Conservation (phyloP, 2,113 vertebrate species). For the Glaucidium brasilianum region DNA sequence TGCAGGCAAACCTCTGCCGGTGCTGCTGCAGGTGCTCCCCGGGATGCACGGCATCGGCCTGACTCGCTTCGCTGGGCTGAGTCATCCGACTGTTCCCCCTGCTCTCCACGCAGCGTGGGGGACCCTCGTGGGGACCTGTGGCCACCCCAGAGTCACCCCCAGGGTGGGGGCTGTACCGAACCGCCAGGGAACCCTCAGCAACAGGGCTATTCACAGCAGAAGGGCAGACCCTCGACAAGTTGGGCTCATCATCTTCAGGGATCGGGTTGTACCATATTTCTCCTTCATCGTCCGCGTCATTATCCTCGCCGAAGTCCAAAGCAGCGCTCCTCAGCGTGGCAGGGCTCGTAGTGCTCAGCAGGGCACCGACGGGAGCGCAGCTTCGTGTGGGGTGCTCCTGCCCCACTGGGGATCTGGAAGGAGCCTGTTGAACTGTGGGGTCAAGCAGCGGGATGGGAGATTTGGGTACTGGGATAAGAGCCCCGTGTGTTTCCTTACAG, state of each 20-base stretch:
- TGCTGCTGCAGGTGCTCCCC: constrained; percentile 73
- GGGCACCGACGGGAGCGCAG: neutral
- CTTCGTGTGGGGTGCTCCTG: neutral
- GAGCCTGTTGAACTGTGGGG: constrained; percentile 31
- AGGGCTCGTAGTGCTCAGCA: neutral
- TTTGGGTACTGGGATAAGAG: constrained; percentile 13
- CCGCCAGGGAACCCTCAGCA: neutral
- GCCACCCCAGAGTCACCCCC: constrained; percentile 16
- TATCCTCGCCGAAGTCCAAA: constrained; percentile 84
- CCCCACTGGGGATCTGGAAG: neutral
- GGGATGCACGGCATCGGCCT: constrained; percentile 60
- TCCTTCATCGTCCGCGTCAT: constrained; percentile 92
- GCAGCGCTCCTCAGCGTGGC: neutral
- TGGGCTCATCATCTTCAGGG: constrained; percentile 89
- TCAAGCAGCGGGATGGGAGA: constrained; percentile 56
- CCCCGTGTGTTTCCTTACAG: constrained; percentile 68
- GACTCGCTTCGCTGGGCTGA: constrained; percentile 54
- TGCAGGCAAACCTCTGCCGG: constrained; percentile 74
- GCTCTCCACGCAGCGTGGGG: constrained; percentile 13
- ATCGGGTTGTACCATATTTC: constrained; percentile 99
- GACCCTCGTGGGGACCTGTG: neutral
- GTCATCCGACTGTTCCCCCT: neutral
- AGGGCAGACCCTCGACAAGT: neutral
- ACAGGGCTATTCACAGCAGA: constrained; percentile 20
- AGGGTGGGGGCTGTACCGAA: constrained; percentile 51